Evolutionary conservation across 2,797 vertebrate genomes (phyloP).

Genomic region (Otus scops): DNA sequence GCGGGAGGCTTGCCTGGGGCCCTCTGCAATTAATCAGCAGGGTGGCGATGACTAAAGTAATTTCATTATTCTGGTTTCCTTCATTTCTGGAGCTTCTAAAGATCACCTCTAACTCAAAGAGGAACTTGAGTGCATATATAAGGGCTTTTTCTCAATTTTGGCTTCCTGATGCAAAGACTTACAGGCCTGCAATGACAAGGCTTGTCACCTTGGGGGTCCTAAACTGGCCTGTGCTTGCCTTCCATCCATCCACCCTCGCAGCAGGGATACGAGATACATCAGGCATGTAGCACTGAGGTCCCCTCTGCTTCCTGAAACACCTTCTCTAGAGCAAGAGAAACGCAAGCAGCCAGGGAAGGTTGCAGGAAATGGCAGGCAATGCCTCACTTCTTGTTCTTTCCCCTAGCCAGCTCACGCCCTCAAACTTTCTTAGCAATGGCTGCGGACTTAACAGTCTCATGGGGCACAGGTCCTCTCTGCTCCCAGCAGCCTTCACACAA

Average conservation of each 20-base stretch:
- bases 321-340: not conserved
- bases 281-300: not conserved
- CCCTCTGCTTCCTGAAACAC: not conserved
- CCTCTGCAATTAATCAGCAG: slow-evolving; percentile 8
- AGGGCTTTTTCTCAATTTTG: not conserved
- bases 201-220: not conserved
- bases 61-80: not conserved
- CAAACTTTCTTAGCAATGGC: not conserved
- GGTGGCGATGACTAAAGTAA: not conserved
- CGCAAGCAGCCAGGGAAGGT: not conserved
- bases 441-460: not conserved
- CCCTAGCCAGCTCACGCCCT: not conserved
- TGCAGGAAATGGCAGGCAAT: not conserved
- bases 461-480: not conserved
- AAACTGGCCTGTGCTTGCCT: not conserved
- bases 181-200: not conserved
- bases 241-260: not conserved
- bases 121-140: not conserved
- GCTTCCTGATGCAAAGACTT: not conserved
- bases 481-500: not conserved
- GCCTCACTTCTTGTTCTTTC: not conserved
- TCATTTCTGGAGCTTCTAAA: not conserved
- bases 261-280: not conserved
- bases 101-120: not conserved
- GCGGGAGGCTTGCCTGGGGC: not conserved